Base-by-base conservation (phyloP, 2,113 vertebrate genomes). In the Actenoides lindsayi region DNA sequence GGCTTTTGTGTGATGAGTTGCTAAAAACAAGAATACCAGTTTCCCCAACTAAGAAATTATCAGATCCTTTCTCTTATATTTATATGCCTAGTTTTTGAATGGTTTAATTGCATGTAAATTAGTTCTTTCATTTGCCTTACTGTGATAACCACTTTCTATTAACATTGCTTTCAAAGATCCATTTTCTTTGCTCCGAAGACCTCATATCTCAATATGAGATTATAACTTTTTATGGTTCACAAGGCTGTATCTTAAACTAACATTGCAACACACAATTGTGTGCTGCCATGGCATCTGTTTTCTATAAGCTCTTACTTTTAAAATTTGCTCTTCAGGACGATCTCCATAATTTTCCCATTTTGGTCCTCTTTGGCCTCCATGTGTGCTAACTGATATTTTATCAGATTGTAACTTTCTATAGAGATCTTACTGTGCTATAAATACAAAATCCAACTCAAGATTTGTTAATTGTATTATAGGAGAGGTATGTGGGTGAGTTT, bases 101-200 rank as follows among this genome's bases (percentile, higher is more conserved):
- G 76, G 53, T 92, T 94, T 90, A 92, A 83, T 62, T 92, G 80
- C 51, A 33, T 69, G 19, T 41, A 81, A 92, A 90, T 92, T 59
- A 64, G 30, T 48, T 92, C 41, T 92, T 95, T 88, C 76, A 39
- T 94, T 92, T 81, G n/a, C 73, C 10, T 63, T 82, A 44, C 41
- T 92, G 21, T 86, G 39, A 71, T 89, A 80, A 89, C 59, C 25
- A 46, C 28, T 90, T 93, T 81, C 83, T 92, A 59, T 86, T 89
- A 87, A 78, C 37, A 10, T 35, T 70, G 25, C 51, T 86, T 93
- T 94, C 80, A 92, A 77, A 96, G 46, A 67, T 89, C n/a, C 31
- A 39, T 92, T 92, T 95, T 90, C 56, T 87, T 90, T 91, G 33
- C 73, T 93, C 16, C 48, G 25, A 75, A 79, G 74, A 71, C 30